Evolutionary conservation across 2,797 vertebrate genomes (phyloP), one percentile per base, ranked within the genome.

Genomic region (Melanogrammus aeglefinus): DNA sequence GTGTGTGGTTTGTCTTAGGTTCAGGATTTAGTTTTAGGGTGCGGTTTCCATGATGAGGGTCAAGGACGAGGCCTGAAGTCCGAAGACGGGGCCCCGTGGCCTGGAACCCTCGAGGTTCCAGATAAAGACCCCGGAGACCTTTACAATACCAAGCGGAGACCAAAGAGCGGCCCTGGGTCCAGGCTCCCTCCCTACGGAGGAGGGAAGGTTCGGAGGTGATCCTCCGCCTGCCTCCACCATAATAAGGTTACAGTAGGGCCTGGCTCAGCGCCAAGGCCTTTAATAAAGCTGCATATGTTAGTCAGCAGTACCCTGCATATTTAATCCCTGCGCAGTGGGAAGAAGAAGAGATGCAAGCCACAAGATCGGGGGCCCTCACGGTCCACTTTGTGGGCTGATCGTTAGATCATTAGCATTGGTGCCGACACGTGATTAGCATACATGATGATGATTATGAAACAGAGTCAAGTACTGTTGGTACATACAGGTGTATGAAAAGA

Each of bases 291-390:
- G 10, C 74, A 66, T 10, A 27, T 79, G 75, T 82, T 84, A 36
- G 85, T 87, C 85, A 80, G 79, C 51, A 31, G 78, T 80, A 79
- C 86, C 84, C 83, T 79, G 76, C 41, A 75, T 63, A 80, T 81
- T 69, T 77, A 85, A 81, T 24, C 63, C 63, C 63, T 73, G 81
- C 78, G 73, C 75, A 76, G 82, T 74, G 75, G 35, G 80, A 84
- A 78, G 75, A 77, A 77, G 18, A 79, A 57, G 35, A 66, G 2
- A 27, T 75, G 16, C 33, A 21, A 63, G 81, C 24, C 57, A 63
- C 57, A 18, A 24, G 6, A 10, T 66, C 63, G n/a, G 63, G 24
- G 4, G 9, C 8, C n/a, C 63, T 66, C 3, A n/a, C 4, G 63
- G 8, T 66, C n/a, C 8, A 5, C 24, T 63, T 8, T 9, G 57